A percentile compares a stretch with the other conserved stretches of the same genome.
Evolutionary conservation across 2,797 vertebrate species (phyloP).

Genomic region (Scolopax bukidnonensis): DNA sequence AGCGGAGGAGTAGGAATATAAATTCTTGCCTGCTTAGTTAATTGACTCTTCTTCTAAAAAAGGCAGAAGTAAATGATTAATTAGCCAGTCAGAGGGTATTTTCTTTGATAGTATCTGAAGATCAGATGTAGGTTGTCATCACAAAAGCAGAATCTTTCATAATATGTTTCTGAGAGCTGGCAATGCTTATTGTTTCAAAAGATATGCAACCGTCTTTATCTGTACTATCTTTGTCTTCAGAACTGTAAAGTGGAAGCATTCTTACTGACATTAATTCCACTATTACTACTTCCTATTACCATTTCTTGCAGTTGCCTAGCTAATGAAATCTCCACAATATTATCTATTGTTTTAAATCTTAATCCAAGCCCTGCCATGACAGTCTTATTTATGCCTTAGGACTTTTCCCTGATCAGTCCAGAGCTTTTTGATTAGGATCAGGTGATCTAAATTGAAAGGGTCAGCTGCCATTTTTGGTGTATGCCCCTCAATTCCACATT

Average conservation of each 20-base stretch:
- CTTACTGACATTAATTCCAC: not conserved
- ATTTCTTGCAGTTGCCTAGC: not conserved
- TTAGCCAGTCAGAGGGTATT: not conserved
- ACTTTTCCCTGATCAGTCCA: not conserved
- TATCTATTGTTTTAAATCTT: not conserved
- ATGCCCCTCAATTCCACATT: not conserved
- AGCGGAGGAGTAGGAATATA: not conserved
- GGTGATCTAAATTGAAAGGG: not conserved
- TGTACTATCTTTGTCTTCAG: not conserved
- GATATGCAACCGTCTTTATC: not conserved
- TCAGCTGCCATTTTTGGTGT: not conserved
- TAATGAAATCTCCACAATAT: not conserved
- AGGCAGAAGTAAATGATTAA: not conserved
- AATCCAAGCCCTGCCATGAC: not conserved
- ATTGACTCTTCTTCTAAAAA: not conserved
- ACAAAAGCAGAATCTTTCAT: not conserved
- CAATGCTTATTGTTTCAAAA: not conserved
- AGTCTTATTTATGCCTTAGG: not conserved
- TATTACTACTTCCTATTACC: not conserved
- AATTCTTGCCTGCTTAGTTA: not conserved
- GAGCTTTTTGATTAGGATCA: not conserved
- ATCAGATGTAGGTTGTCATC: not conserved
- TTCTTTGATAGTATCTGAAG: not conserved
- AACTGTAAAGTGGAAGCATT: conserved; percentile 1
- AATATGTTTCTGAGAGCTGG: not conserved